Percentiles rank a stretch among this genome's conserved stretches.
Evolutionary conservation across 2,113 vertebrate genomes (phyloP).

Genomic region (Siniperca knerii): DNA sequence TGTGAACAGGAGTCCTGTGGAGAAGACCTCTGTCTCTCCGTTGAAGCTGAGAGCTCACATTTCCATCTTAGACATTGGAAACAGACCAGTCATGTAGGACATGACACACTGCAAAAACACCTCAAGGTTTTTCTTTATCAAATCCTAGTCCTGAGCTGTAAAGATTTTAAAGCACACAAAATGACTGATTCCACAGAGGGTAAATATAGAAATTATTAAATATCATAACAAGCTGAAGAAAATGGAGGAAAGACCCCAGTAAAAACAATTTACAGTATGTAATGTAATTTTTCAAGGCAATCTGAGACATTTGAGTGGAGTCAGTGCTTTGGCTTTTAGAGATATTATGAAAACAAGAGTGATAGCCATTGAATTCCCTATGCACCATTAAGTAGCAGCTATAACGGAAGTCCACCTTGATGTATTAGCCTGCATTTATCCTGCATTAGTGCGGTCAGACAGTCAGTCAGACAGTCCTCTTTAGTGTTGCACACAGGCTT

Average conservation of each 20-base stretch:
- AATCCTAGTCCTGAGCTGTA: background rate
- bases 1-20: slow-evolving; percentile 64
- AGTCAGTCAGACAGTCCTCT: background rate
- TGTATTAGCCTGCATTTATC: slow-evolving; percentile 3
- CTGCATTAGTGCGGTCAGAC: slow-evolving; percentile 14
- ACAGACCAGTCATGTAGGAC: background rate
- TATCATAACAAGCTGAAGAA: slow-evolving; percentile 10
- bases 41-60: slow-evolving; percentile 41
- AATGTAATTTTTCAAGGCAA: slow-evolving; percentile 20
- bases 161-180: background rate
- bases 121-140: slow-evolving; percentile 4
- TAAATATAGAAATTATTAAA: background rate
- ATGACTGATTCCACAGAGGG: background rate
- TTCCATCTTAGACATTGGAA: slow-evolving; percentile 36
- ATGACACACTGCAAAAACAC: slow-evolving; percentile 35
- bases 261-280: slow-evolving; percentile 49
- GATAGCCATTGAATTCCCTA: slow-evolving; percentile 2
- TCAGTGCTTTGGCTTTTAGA: background rate
- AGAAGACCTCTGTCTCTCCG: slow-evolving; percentile 21
- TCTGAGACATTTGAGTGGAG: slow-evolving; percentile 11
- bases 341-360: slow-evolving; percentile 31
- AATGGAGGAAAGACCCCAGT: slow-evolving; percentile 6
- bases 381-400: slow-evolving; percentile 24
- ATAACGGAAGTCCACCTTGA: background rate
- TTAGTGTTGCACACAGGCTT: background rate